These are phyloP conservation scores for Pharmacophagus antenor DNA, from an alignment of 2,888 invertebrate species.

Conservation along the genomic window DNA sequence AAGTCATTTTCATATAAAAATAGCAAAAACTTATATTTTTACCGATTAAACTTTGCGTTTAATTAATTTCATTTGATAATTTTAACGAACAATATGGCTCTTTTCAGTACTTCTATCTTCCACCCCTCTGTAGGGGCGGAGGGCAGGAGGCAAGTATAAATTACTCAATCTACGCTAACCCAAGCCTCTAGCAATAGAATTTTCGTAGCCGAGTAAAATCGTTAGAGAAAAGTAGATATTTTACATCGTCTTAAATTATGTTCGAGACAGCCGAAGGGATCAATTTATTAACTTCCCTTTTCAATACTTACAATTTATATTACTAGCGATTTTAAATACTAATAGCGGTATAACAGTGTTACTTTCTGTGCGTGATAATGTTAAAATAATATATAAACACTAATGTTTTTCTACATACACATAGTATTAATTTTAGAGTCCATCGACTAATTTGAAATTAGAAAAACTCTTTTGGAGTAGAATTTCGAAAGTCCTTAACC, in stretches of 20 bases:
- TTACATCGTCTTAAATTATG: conserved; percentile 64
- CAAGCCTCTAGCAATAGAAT: conserved; percentile 73
- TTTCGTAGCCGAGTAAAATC: conserved; percentile 65
- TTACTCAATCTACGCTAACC: conserved; percentile 78
- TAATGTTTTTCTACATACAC: too few relatives aligned
- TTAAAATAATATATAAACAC: too few relatives aligned
- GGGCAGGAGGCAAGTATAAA: conserved; percentile 74
- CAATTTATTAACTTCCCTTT: conserved; percentile 43
- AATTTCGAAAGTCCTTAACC: too few relatives aligned
- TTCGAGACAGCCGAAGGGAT: conserved; percentile 58
- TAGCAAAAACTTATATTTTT: background rate
- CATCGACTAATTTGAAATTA: too few relatives aligned
- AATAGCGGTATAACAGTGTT: conserved; percentile 2
- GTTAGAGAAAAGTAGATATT: conserved; percentile 59
- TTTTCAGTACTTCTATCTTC: conserved; percentile 60
- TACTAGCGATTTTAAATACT: conserved; percentile 2
- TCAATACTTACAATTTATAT: conserved; percentile 20
- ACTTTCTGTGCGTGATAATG: too few relatives aligned
- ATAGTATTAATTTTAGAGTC: too few relatives aligned
- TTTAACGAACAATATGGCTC: conserved; percentile 69
- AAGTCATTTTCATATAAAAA: background rate
- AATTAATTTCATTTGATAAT: conserved; percentile 73
- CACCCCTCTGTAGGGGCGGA: conserved; percentile 48
- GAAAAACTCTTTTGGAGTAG: too few relatives aligned
- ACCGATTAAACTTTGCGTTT: conserved; percentile 56